A percentile compares a stretch with the other conserved stretches of the same genome.
Evolutionary conservation across 2,113 vertebrate genomes (phyloP).

Genomic region (Oxyura jamaicensis): DNA sequence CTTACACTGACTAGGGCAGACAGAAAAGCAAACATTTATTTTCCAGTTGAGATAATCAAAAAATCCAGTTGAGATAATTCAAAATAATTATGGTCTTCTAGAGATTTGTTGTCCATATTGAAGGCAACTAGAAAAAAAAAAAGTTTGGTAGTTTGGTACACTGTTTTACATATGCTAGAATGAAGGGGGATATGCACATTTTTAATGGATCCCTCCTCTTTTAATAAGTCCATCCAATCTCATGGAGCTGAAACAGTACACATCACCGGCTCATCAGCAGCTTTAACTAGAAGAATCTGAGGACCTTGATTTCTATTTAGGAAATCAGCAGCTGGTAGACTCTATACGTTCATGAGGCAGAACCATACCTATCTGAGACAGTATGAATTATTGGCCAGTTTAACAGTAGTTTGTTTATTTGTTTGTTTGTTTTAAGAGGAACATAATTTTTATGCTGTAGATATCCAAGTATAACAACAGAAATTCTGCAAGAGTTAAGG

Average conservation of each 20-base stretch:
- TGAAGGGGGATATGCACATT: background rate
- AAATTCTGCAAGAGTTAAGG: background rate
- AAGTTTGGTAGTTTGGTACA: background rate
- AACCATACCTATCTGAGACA: background rate
- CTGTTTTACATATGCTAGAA: background rate
- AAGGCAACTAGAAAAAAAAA: background rate
- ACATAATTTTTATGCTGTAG: background rate
- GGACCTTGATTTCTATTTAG: background rate
- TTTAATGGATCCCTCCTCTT: background rate
- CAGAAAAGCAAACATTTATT: background rate
- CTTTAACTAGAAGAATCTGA: background rate
- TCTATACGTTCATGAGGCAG: background rate
- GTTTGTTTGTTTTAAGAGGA: background rate
- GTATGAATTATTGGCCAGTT: background rate
- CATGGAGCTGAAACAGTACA: background rate
- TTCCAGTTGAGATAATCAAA: background rate
- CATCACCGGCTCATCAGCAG: background rate
- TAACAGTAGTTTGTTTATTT: background rate
- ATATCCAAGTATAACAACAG: background rate
- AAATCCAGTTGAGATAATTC: background rate
- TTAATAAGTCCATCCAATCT: background rate
- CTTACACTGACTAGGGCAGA: background rate
- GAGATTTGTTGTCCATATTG: background rate
- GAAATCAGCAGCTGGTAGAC: background rate
- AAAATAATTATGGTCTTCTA: background rate